Evolutionary conservation across 2,113 vertebrate genomes (phyloP), one percentile per base, ranked within the genome.

Genomic region (Arvicanthis niloticus): DNA sequence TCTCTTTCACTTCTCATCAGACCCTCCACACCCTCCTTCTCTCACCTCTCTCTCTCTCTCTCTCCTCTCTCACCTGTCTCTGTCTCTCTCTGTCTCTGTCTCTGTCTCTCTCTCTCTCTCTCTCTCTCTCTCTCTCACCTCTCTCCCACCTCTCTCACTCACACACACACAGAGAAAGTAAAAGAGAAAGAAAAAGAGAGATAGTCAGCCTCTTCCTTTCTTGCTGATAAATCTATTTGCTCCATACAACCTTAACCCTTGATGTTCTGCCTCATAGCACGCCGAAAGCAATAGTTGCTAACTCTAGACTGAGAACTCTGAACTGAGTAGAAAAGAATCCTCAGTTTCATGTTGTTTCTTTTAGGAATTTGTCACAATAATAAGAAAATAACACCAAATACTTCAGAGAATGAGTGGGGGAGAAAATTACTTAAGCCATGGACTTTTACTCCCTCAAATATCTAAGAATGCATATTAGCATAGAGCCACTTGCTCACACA

Each of bases 381-480:
- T 7, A 73, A 88, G 87, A 88, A 72, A 88, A 15, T 10, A 40
- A 42, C 51, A 12, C 7, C 67, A 9, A 86, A 7, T 24, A 26
- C 70, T 91, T 84, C 92, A 11, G 67, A 92, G 5, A 26, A 93
- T 88, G 2, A 29, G 92, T 68, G 16, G 37, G 22, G 91, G 22
- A 78, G 1, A 68, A 89, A 86, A 48, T 81, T 56, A 92, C 58
- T 89, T 97, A 91, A n/a, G 82, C 53, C 78, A 96, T 53, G 42
- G 16, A 2, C 85, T 31, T 85, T 73, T 91, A 85, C 12, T 2
- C 29, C 73, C 68, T 88, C 82, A 93, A 88, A 96, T 89, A 86
- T 82, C 48, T 84, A 95, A 77, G 26, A 77, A n/a, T 94, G 17
- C 3, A 94, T 58, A 75, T 91, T 53, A 88, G 48, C 51, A 86